These are phyloP conservation scores for Paramuricea clavata DNA, from an alignment of 92 coral and sea anemone species.

Conservation along the genomic window DNA sequence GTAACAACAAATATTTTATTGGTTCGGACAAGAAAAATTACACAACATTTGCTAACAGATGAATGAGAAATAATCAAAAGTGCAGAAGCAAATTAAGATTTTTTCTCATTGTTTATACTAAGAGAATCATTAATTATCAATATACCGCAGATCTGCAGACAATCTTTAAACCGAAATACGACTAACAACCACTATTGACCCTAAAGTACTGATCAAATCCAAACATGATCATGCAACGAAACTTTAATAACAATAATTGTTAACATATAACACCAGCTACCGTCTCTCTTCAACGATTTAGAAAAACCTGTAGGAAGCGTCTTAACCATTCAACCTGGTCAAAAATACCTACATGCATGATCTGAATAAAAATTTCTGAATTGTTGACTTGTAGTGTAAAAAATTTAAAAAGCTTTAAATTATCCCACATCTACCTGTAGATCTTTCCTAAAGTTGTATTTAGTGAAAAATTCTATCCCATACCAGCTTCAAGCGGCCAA, in stretches of 20 bases:
- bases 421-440: too few relatives aligned
- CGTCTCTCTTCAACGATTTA: neutral
- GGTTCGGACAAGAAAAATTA: slow-evolving; percentile 3
- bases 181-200: neutral
- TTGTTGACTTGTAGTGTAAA: too few relatives aligned
- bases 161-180: neutral
- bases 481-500: neutral
- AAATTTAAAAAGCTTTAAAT: too few relatives aligned
- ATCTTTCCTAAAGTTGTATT: neutral
- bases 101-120: neutral
- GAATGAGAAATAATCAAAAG: neutral
- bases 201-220: neutral
- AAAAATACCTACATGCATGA: too few relatives aligned
- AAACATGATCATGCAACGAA: slow-evolving; percentile 6
- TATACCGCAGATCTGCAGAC: neutral
- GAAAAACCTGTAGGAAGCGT: neutral
- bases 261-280: neutral
- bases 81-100: neutral
- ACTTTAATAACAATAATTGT: neutral
- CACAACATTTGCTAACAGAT: slow-evolving; percentile 32
- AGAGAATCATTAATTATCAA: neutral
- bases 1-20: slow-evolving; percentile 14
- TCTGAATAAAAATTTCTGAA: too few relatives aligned
- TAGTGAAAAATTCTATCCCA: neutral
- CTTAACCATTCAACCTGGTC: too few relatives aligned